Evolutionary conservation across 2,113 vertebrate genomes (phyloP).

Genomic region (Motacilla alba): DNA sequence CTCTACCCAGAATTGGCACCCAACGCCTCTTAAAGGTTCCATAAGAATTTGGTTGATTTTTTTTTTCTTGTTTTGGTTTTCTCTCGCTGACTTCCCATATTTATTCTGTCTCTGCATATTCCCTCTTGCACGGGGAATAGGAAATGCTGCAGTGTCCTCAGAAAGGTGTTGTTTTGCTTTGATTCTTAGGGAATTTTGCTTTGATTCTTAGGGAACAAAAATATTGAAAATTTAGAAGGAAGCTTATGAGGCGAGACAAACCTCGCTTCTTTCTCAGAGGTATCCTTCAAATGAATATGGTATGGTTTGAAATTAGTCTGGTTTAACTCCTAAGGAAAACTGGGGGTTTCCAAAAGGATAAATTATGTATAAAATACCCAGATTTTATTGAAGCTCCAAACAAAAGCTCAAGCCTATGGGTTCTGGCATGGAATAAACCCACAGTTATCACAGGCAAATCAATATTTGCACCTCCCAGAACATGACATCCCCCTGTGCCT

Average conservation of each 20-base stretch:
- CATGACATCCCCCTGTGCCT: neutral
- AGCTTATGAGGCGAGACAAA: neutral
- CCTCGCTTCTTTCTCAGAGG: neutral
- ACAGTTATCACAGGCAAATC: neutral
- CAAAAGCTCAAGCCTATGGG: neutral
- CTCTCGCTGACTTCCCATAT: neutral
- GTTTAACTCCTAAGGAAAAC: neutral
- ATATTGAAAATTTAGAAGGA: neutral
- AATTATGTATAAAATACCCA: neutral
- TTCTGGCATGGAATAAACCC: neutral
- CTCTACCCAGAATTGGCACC: conserved; percentile 20
- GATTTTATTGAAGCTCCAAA: neutral
- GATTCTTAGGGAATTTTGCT: neutral
- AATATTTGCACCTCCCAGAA: neutral
- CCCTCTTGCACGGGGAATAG: neutral
- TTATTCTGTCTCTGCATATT: neutral
- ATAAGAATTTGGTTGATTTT: neutral
- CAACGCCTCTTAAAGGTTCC: neutral
- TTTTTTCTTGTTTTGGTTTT: neutral
- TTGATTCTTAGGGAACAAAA: neutral
- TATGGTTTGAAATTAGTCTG: neutral
- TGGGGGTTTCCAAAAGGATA: neutral
- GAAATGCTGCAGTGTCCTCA: neutral
- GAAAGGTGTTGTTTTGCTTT: neutral
- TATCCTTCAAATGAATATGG: neutral